Evolutionary conservation across 2,797 vertebrate species (phyloP).

Genomic region (Eulemur albifrons): DNA sequence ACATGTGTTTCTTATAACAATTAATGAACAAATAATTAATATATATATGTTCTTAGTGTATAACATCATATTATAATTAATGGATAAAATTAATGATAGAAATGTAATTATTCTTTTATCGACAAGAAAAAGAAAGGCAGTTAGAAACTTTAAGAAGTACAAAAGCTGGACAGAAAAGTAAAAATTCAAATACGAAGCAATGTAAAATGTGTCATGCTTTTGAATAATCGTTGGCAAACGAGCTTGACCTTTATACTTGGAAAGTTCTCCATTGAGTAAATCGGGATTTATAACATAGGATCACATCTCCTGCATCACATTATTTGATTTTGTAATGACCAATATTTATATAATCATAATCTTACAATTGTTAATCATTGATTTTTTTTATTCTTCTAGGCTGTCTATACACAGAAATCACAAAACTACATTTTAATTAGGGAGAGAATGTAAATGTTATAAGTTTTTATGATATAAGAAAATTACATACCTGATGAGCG

Average conservation of each 20-base stretch:
- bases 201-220: not conserved
- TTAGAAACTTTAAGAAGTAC: not conserved
- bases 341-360: not conserved
- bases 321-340: not conserved
- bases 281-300: not conserved
- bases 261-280: not conserved
- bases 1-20: not conserved
- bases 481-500: not conserved
- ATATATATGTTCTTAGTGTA: not conserved
- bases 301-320: not conserved
- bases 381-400: slow-evolving; percentile 22
- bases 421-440: slow-evolving; percentile 23
- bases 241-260: slow-evolving; percentile 5
- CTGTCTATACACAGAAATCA: not conserved
- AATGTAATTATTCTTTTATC: not conserved
- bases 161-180: not conserved
- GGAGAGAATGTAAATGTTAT: not conserved
- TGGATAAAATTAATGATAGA: not conserved
- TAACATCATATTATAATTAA: not conserved
- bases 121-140: not conserved
- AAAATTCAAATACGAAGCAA: not conserved
- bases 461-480: not conserved
- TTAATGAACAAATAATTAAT: not conserved
- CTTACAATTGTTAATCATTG: not conserved
- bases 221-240: not conserved